Evolutionary conservation across 35 echinoderm and acorn worm species (phyloP).

Genomic region (Ophioderma brevispina): DNA sequence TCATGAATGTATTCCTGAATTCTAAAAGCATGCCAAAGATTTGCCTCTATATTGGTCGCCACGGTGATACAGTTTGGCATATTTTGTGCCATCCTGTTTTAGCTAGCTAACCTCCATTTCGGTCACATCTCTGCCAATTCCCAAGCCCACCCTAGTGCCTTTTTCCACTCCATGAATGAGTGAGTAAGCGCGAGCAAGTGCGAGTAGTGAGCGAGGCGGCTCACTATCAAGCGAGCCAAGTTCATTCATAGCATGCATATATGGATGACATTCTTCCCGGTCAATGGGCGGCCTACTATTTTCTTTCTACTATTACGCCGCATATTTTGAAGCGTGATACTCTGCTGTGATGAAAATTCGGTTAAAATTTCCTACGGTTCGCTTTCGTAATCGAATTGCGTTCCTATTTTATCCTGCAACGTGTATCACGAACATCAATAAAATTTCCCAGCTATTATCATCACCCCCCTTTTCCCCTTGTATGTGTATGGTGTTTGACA

Average conservation of each 20-base stretch:
- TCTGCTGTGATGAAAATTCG: background rate
- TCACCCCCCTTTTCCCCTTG: background rate
- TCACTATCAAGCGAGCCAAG: background rate
- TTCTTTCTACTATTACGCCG: background rate
- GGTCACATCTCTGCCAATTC: background rate
- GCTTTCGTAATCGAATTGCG: background rate
- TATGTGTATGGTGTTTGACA: background rate
- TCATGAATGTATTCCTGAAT: no score
- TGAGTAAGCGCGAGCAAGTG: background rate
- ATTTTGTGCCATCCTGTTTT: slow-evolving; percentile 4
- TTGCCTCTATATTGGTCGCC: background rate
- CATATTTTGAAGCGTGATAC: background rate
- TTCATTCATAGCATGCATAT: background rate
- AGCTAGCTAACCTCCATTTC: background rate
- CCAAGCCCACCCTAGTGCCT: background rate
- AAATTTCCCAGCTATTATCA: background rate
- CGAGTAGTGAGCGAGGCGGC: no score
- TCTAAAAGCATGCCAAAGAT: no score
- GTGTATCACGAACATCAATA: background rate
- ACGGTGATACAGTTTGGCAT: background rate
- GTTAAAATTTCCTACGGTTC: background rate
- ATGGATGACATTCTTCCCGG: background rate
- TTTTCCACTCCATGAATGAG: slow-evolving; percentile 1
- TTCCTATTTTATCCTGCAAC: background rate
- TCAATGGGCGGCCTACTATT: slow-evolving; percentile 12